Percentiles rank a stretch among this genome's conserved stretches.
phyloP scores from a whole-genome alignment of 2,797 vertebrate species.

The Acanthurus leucopareius region DNA sequence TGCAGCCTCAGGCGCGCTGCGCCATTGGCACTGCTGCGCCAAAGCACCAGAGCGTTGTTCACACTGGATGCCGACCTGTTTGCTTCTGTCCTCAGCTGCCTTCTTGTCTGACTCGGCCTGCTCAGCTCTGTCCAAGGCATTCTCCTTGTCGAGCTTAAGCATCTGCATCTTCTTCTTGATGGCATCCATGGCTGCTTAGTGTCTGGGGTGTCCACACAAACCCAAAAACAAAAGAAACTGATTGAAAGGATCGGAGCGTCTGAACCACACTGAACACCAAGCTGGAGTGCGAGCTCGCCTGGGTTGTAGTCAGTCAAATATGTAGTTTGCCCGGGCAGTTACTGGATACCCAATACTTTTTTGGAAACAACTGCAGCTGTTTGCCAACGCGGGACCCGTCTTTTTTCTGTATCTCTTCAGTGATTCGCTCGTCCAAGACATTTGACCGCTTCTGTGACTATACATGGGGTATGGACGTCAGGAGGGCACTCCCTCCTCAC shows the following conservation, averaged over 20 bases:
- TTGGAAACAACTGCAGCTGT: conserved; percentile 87
- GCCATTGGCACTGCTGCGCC: conserved; percentile 68
- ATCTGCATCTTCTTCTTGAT: conserved; percentile 99
- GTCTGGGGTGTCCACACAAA: conserved; percentile 66
- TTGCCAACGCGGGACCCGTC: conserved; percentile 70
- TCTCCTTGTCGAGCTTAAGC: conserved; percentile 99
- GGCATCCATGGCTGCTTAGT: conserved; percentile 96
- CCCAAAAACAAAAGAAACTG: conserved; percentile 61
- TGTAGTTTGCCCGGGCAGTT: conserved; percentile 88
- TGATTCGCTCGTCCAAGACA: conserved; percentile 89
- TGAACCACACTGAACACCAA: conserved; percentile 81
- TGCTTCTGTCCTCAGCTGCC: conserved; percentile 97
- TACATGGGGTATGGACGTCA: conserved; percentile 89
- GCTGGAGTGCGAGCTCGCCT: conserved; percentile 88
- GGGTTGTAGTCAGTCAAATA: conserved; percentile 88
- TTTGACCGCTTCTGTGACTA: conserved; percentile 90
- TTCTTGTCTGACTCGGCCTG: conserved; percentile 99
- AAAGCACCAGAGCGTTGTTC: conserved; percentile 34
- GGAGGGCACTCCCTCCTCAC: conserved; percentile 66
- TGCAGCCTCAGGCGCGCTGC: conserved; percentile 42
- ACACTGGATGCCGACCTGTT: conserved; percentile 91
- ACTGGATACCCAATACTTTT: conserved; percentile 93
- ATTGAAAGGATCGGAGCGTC: conserved; percentile 77
- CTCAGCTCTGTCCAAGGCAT: conserved; percentile 98
- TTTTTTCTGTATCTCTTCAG: conserved; percentile 83